These are phyloP conservation scores for Hyalella azteca DNA, from an alignment of 2,888 invertebrate species.

Conservation along the genomic window DNA sequence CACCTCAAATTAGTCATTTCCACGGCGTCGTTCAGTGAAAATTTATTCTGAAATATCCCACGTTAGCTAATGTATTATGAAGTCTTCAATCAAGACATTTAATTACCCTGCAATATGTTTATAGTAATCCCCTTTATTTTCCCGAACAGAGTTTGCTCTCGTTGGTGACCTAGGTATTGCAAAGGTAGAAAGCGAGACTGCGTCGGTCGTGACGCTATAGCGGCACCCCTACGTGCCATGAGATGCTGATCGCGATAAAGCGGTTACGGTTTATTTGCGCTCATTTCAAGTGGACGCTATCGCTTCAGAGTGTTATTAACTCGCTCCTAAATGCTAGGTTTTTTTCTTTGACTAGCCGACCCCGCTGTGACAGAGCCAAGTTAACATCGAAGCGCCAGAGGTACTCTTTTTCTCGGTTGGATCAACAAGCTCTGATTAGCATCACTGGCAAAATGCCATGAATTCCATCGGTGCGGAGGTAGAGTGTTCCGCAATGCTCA, in stretches of 20 bases:
- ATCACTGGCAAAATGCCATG: background rate
- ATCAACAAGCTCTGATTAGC: constrained; percentile 18
- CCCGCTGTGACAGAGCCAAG: background rate
- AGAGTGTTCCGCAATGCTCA: background rate
- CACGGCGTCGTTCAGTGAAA: no score
- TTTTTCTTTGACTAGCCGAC: background rate
- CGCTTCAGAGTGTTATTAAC: constrained; percentile 5
- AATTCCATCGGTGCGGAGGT: background rate
- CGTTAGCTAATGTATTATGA: no score
- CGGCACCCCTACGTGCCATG: background rate
- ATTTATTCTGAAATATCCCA: no score
- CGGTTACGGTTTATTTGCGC: constrained; percentile 33
- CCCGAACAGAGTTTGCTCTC: no score
- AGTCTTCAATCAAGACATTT: no score
- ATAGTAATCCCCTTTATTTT: no score
- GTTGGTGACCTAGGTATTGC: no score
- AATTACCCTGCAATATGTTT: no score
- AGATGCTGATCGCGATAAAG: background rate
- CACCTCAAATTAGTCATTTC: no score
- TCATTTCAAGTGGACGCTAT: background rate
- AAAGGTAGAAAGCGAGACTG: no score
- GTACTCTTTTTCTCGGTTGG: background rate
- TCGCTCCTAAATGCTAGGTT: background rate
- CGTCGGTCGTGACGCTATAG: background rate
- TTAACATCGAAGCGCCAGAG: background rate